A percentile compares a stretch with the other conserved stretches of the same genome.
Conservation (phyloP, 2,888 invertebrate species). For the Agonopterix alstromeriana region DNA sequence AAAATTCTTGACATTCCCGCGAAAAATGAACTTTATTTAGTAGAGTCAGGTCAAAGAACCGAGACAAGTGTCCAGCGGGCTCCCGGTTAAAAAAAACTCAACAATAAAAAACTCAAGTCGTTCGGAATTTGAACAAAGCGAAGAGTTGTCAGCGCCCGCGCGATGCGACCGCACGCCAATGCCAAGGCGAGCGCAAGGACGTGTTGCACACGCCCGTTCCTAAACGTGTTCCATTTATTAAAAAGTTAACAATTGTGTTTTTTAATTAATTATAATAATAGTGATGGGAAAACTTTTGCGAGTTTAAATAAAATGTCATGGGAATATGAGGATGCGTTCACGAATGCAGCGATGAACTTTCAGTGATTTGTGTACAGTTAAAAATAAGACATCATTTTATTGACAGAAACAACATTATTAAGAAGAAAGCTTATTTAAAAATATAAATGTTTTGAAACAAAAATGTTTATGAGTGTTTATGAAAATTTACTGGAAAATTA, state of each 20-base stretch:
- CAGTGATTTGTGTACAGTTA: too few relatives aligned
- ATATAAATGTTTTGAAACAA: too few relatives aligned
- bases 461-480: too few relatives aligned
- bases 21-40: slow-evolving; percentile 3
- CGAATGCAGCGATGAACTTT: too few relatives aligned
- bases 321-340: too few relatives aligned
- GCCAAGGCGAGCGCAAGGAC: slow-evolving; percentile 66
- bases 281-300: slow-evolving; percentile 5
- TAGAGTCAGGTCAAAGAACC: slow-evolving; percentile 19
- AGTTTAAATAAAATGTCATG: too few relatives aligned
- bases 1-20: slow-evolving; percentile 15
- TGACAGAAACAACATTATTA: too few relatives aligned
- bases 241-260: slow-evolving; percentile 8
- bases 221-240: slow-evolving; percentile 11
- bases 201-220: slow-evolving; percentile 22
- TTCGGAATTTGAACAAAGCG: slow-evolving; percentile 65
- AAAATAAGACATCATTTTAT: too few relatives aligned
- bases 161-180: slow-evolving; percentile 53
- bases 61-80: background rate
- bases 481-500: too few relatives aligned
- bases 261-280: background rate
- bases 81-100: slow-evolving; percentile 38
- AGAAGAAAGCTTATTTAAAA: too few relatives aligned
- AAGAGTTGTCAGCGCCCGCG: slow-evolving; percentile 51
- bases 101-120: slow-evolving; percentile 30